Conservation (phyloP, 64 coral and sea anemone species). For the Stichodactyla helianthus region DNA sequence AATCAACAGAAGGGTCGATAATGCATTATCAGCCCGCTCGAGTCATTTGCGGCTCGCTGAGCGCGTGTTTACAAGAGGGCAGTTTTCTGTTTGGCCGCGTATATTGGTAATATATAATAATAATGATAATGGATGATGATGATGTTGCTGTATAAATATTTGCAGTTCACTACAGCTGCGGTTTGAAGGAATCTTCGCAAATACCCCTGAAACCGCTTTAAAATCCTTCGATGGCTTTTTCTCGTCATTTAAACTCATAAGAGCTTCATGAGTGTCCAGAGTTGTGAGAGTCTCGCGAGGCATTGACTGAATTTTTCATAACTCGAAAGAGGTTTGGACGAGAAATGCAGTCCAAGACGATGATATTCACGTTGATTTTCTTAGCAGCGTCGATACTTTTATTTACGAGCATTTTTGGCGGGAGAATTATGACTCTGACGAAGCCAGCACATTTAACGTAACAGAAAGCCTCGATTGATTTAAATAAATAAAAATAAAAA, state of each 20-base stretch:
- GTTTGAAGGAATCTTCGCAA: conserved; percentile 35
- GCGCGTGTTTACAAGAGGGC: too few species aligned
- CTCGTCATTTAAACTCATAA: conserved; percentile 38
- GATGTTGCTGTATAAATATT: too few species aligned
- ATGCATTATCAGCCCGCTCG: too few species aligned
- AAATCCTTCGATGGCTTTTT: conserved; percentile 3
- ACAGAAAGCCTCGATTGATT: conserved; percentile 1
- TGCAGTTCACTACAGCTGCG: conserved; percentile 50
- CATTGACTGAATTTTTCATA: conserved; percentile 16
- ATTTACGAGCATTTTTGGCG: conserved; percentile 16
- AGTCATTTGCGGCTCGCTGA: too few species aligned
- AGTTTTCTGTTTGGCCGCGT: too few species aligned
- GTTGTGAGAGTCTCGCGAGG: conserved; percentile 24
- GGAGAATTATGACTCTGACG: conserved; percentile 21
- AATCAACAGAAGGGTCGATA: too few species aligned
- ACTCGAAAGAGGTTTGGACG: conserved; percentile 44
- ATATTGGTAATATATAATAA: too few species aligned
- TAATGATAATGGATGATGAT: too few species aligned
- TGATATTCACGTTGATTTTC: conserved; percentile 32
- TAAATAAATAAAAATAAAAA: too few species aligned
- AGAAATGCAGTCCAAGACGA: conserved; percentile 42
- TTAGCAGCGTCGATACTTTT: background rate
- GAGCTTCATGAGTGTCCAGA: conserved; percentile 41
- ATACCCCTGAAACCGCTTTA: conserved; percentile 9
- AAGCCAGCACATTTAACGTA: conserved; percentile 32